Conservation (phyloP, 30 jellyfish, hydroid and myxozoan species). For the Cassiopea xamachana region DNA sequence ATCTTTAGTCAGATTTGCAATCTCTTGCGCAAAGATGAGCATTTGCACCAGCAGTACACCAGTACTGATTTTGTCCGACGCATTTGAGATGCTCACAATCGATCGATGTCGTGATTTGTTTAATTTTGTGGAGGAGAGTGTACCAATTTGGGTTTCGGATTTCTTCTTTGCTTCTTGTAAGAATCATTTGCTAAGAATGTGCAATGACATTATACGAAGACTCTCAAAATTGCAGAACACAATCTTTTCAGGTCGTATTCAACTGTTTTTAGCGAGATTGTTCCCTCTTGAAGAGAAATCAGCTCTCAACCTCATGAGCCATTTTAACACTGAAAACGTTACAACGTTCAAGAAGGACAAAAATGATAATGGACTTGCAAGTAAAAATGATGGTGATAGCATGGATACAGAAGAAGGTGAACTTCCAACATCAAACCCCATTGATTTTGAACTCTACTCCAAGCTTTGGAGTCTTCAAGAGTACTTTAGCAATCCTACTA, state of each 20-base stretch:
- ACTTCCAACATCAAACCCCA: constrained; percentile 77
- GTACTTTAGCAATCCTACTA: constrained; percentile 81
- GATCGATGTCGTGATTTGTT: constrained; percentile 84
- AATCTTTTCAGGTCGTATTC: constrained; percentile 92
- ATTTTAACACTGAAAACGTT: constrained; percentile 84
- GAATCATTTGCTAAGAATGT: constrained; percentile 90
- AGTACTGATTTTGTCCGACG: constrained; percentile 77
- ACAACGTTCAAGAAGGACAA: constrained; percentile 73
- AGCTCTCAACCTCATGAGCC: constrained; percentile 94
- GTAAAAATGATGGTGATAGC: constrained; percentile 39
- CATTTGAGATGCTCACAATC: constrained; percentile 77
- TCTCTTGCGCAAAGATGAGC: constrained; percentile 67
- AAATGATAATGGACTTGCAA: constrained; percentile 56
- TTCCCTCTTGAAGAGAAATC: constrained; percentile 97
- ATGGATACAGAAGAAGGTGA: constrained; percentile 89
- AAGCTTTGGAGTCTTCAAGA: constrained; percentile 93
- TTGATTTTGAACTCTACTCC: constrained; percentile 83
- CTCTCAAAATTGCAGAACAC: constrained; percentile 91
- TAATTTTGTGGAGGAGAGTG: constrained; percentile 85
- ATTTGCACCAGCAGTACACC: constrained; percentile 88
- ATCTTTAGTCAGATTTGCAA: constrained; percentile 68
- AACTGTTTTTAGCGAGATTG: constrained; percentile 90
- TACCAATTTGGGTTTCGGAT: constrained; percentile 79
- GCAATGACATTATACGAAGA: constrained; percentile 92
- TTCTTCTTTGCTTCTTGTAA: constrained; percentile 84